Conservation (phyloP, 2,888 invertebrate genomes). For the Dione juno region DNA sequence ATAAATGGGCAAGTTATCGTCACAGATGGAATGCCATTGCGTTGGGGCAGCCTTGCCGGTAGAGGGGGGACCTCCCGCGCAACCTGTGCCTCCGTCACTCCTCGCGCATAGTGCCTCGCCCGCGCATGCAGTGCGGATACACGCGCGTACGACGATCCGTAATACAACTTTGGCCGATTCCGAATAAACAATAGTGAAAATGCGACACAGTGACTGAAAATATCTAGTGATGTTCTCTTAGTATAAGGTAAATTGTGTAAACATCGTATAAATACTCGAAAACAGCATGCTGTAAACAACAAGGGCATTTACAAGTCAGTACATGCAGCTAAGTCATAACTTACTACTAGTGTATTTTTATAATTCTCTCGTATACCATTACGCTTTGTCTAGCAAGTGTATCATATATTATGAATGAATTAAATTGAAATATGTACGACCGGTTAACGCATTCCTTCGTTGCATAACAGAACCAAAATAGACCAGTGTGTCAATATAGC, state of each 20-base stretch:
- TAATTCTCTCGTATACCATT: slow-evolving; percentile 10
- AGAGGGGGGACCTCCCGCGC: slow-evolving; percentile 59
- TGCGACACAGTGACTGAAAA: slow-evolving; percentile 62
- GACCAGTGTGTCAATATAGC: slow-evolving; percentile 63
- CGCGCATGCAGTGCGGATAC: slow-evolving; percentile 63
- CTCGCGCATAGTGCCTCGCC: slow-evolving; percentile 64
- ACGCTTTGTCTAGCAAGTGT: slow-evolving; percentile 53
- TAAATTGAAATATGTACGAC: slow-evolving; percentile 52
- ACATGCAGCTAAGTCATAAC: slow-evolving; percentile 50
- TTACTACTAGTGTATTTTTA: slow-evolving; percentile 49
- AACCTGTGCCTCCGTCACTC: slow-evolving; percentile 72
- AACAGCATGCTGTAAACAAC: slow-evolving; percentile 47
- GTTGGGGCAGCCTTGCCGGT: slow-evolving; percentile 65
- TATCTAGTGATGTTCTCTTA: slow-evolving; percentile 61
- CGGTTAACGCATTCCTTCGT: slow-evolving; percentile 56
- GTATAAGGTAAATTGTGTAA: slow-evolving; percentile 62
- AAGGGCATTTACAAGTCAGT: slow-evolving; percentile 65
- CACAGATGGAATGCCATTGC: slow-evolving; percentile 77
- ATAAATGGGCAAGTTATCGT: slow-evolving; percentile 82
- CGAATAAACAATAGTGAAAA: slow-evolving; percentile 55
- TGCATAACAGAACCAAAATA: slow-evolving; percentile 63
- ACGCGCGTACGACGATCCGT: slow-evolving; percentile 51
- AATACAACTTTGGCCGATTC: slow-evolving; percentile 51
- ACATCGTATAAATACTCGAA: slow-evolving; percentile 46
- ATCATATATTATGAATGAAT: slow-evolving; percentile 63